phyloP scores from a whole-genome alignment of 2,113 vertebrate genomes.

The Reinhardtius hippoglossoides region DNA sequence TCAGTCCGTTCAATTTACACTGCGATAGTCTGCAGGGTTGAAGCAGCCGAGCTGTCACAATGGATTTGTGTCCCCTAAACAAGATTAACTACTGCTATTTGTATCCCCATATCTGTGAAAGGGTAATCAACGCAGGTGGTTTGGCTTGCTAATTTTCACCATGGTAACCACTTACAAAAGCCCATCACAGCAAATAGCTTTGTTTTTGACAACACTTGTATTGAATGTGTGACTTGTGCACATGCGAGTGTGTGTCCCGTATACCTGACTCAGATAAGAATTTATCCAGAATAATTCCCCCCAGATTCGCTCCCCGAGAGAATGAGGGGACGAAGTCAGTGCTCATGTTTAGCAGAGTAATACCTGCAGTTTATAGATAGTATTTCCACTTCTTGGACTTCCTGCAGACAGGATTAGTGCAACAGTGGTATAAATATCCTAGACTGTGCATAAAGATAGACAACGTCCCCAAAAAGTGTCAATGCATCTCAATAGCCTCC shows the following conservation, averaged over 20 bases:
- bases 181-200: conserved; percentile 63
- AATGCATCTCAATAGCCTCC: no score
- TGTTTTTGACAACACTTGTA: conserved; percentile 40
- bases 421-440: no score
- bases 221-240: conserved; percentile 34
- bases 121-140: conserved; percentile 73
- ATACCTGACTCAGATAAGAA: neutral
- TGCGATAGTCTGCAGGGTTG: conserved; percentile 63
- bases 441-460: no score
- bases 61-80: conserved; percentile 81
- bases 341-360: neutral
- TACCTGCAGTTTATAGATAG: neutral
- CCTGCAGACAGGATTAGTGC: neutral
- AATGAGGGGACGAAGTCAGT: neutral
- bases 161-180: conserved; percentile 73
- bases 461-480: no score
- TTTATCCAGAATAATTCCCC: conserved; percentile 6
- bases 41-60: conserved; percentile 77
- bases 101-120: conserved; percentile 78
- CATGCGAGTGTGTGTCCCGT: neutral
- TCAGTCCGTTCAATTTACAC: conserved; percentile 72
- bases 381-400: neutral
- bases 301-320: neutral
- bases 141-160: conserved; percentile 78
- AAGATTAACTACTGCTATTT: conserved; percentile 84